Evolutionary conservation across 2,113 vertebrate genomes (phyloP).

Genomic region (Ochotona curzoniae): DNA sequence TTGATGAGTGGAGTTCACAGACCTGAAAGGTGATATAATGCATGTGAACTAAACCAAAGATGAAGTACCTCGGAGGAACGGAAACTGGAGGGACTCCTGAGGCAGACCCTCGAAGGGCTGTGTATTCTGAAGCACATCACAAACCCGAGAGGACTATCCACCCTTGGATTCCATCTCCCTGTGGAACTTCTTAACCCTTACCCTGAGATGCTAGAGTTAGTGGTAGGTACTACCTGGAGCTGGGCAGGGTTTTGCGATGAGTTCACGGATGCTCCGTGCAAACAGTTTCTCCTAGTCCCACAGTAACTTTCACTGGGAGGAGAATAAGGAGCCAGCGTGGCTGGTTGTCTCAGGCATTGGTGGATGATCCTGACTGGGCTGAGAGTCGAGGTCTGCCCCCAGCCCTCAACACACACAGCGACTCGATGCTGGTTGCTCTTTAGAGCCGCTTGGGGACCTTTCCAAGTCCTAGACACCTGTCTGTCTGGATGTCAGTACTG

Average conservation of each 20-base stretch:
- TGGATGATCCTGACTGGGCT: not conserved
- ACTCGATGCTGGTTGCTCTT: not conserved
- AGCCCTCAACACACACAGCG: not conserved
- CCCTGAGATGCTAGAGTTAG: slow-evolving; percentile 46
- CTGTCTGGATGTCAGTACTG: not conserved
- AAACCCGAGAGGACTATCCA: not conserved
- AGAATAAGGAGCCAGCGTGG: not conserved
- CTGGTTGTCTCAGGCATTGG: not conserved
- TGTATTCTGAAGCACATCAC: slow-evolving; percentile 53
- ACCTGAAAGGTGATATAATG: not conserved
- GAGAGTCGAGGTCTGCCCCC: not conserved
- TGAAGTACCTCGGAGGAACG: slow-evolving; percentile 65
- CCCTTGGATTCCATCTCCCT: not conserved
- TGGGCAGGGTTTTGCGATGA: not conserved
- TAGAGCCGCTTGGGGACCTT: not conserved
- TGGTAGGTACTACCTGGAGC: not conserved
- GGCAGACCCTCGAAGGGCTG: not conserved
- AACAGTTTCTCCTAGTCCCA: accelerated
- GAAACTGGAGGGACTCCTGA: slow-evolving; percentile 57
- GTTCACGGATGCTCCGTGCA: not conserved
- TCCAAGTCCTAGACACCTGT: not conserved
- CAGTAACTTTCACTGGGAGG: not conserved
- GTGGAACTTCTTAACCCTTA: not conserved
- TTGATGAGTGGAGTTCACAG: not conserved
- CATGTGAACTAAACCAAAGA: slow-evolving; percentile 51